These are phyloP conservation scores for Megalops cyprinoides DNA, from an alignment of 2,797 vertebrate species.

Conservation along the genomic window DNA sequence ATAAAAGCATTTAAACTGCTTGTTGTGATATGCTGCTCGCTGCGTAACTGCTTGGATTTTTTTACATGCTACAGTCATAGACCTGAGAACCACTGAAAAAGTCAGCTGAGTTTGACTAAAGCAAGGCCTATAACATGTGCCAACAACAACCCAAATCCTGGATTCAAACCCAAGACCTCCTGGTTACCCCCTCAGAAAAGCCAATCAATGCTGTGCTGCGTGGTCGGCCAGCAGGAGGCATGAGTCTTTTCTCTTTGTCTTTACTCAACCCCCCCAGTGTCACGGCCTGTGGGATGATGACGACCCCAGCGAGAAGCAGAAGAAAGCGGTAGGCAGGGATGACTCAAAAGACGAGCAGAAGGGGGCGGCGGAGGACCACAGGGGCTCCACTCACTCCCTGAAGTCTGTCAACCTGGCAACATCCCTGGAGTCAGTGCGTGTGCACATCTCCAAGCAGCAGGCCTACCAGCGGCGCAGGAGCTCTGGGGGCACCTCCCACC, in stretches of 20 bases:
- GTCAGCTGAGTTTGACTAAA: too few relatives aligned
- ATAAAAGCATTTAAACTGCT: background rate
- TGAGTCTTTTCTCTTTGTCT: background rate
- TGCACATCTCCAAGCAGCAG: constrained; percentile 82
- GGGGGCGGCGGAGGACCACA: constrained; percentile 63
- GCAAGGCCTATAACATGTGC: too few relatives aligned
- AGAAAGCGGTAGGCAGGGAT: constrained; percentile 59
- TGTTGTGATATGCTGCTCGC: background rate
- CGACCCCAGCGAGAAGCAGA: constrained; percentile 69
- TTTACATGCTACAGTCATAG: too few relatives aligned
- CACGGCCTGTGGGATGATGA: constrained; percentile 97
- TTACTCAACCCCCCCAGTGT: constrained; percentile 70
- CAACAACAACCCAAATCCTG: background rate
- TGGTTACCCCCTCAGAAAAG: too few relatives aligned
- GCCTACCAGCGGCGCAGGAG: constrained; percentile 83
- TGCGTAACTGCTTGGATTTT: background rate
- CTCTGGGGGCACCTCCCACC: constrained; percentile 81
- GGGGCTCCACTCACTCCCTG: constrained; percentile 79
- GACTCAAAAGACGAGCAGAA: constrained; percentile 81
- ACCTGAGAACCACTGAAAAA: too few relatives aligned
- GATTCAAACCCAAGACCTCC: background rate
- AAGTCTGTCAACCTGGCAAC: constrained; percentile 85
- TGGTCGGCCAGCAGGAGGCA: too few relatives aligned
- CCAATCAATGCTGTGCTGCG: too few relatives aligned
- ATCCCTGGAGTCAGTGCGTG: constrained; percentile 82